Conservation (phyloP, 2,797 vertebrate genomes). For the Rallus crepitans region DNA sequence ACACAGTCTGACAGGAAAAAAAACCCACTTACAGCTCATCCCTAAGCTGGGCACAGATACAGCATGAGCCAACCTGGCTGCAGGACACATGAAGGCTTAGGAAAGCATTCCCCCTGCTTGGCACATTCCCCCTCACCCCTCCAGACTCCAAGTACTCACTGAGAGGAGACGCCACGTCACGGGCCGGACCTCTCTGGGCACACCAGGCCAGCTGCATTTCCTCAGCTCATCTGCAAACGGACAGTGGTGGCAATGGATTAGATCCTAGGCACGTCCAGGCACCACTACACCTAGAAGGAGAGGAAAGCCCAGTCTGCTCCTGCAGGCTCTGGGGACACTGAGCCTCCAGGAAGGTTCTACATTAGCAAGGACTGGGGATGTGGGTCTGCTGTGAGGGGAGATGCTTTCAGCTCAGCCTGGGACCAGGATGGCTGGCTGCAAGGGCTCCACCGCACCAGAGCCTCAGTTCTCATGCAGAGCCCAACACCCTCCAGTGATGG, state of each 20-base stretch:
- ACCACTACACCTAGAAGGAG: constrained; percentile 67
- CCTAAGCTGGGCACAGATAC: background rate
- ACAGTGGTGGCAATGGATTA: constrained; percentile 64
- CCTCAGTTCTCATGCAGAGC: background rate
- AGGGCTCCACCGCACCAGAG: fast-evolving
- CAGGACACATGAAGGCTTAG: fast-evolving
- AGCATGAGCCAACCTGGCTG: background rate
- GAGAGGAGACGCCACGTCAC: constrained; percentile 97
- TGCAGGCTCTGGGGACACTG: constrained; percentile 38
- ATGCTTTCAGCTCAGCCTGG: background rate
- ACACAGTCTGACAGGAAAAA: background rate
- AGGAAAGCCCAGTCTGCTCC: constrained; percentile 70
- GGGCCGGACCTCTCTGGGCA: constrained; percentile 93
- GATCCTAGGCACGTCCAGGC: constrained; percentile 63
- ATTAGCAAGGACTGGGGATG: background rate
- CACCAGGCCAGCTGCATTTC: constrained; percentile 97
- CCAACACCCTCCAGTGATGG: background rate
- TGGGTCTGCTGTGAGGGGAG: background rate
- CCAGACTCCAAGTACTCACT: constrained; percentile 80
- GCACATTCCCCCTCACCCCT: background rate
- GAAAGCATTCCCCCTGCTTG: fast-evolving
- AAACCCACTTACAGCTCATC: background rate
- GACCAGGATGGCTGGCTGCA: background rate
- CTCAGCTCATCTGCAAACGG: constrained; percentile 92
- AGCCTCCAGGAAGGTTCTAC: constrained; percentile 26